Evolutionary conservation across 2,888 invertebrate genomes (phyloP), one percentile per base, ranked within the genome.

Genomic region (Carterocephalus palaemon): DNA sequence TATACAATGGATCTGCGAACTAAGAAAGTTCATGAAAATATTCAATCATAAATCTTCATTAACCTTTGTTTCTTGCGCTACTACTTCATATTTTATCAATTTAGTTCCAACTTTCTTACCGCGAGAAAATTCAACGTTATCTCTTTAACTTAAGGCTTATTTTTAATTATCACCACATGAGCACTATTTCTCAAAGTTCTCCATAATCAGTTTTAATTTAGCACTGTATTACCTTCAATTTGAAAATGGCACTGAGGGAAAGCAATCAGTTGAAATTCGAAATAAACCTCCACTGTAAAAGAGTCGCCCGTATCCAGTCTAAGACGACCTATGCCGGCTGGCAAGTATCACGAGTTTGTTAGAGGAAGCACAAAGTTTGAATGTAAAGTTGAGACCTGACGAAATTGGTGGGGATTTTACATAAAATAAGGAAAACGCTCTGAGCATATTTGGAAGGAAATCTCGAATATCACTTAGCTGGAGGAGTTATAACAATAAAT

Each of bases 401-500:
- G 39, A 59, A 49, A 57, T 46, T 70, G 67, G 73, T 42, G 42
- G 46, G 53, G 48, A 46, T 55, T 53, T 56, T 51, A 58, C 57
- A 61, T 63, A 59, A 69, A 68, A 71, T 66, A 70, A 67, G 70
- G 70, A 68, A 70, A 75, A 64, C 56, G 59, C 60, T 63, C 50
- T 60, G 56, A 73, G 74, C 75, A 75, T 77, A 76, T 76, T 70
- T 64, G 53, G 61, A 60, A 67, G 67, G 66, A 76, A 75, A 77
- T 80, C 78, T 74, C 68, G 75, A 76, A 80, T 80, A 81, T 82
- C 82, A 83, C 84, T 84, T 84, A 82, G 73, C 71, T 55, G 71
- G 74, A 72, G 70, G 70, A 72, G 70, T 73, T 75, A 78, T 79
- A 78, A 80, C 81, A 76, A 84, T 83, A 84, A 84, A 83, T 84